Evolutionary conservation across 2,888 invertebrate genomes (phyloP), one percentile per base, ranked within the genome.

Genomic region (Dendrolimus pini): DNA sequence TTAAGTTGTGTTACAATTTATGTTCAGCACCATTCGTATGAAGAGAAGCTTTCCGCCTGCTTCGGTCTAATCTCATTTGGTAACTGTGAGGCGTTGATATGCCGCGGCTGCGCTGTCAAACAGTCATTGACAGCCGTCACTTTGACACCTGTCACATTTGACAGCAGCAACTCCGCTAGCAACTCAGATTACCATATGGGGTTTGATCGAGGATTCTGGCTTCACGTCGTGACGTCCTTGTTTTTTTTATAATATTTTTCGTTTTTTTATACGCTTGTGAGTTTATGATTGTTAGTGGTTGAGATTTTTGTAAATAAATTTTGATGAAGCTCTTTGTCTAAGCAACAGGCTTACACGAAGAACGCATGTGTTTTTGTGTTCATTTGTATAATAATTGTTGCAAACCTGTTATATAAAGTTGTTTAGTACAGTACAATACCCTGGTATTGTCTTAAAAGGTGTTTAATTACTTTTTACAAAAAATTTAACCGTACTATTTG

Each of bases 51-150:
- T 89, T 89, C 60, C 70, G 84, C 89, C 88, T 89, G 85, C 89
- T 91, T 92, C 94, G 93, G 94, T 94, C 93, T 95, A 98, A 98
- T 98, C 97, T 98, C 98, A 97, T 96, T 95, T 96, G 96, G 97
- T 98, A 97, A 97, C 96, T 96, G 96, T 97, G 97, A 96, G 97
- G 93, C 91, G 83, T 89, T 69, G 68, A 72, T 75, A 78, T 76
- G 76, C 70, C 76, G 79, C 76, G 79, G 67, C 71, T 63, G 69
- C 71, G 69, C 68, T 74, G 76, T 69, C 75, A 68, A 52, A 66
- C 65, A 64, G 64, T 64, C 62, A 56, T 53, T 71, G 78, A 65
- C 72, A 71, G 64, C 56, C 62, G 68, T 72, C 73, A 69, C 12
- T 55, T 18, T 69, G 74, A 63, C 75, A 65, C 64, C 61, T 70